Evolutionary conservation across 2,797 vertebrate species (phyloP).

Genomic region (Martes flavigula): DNA sequence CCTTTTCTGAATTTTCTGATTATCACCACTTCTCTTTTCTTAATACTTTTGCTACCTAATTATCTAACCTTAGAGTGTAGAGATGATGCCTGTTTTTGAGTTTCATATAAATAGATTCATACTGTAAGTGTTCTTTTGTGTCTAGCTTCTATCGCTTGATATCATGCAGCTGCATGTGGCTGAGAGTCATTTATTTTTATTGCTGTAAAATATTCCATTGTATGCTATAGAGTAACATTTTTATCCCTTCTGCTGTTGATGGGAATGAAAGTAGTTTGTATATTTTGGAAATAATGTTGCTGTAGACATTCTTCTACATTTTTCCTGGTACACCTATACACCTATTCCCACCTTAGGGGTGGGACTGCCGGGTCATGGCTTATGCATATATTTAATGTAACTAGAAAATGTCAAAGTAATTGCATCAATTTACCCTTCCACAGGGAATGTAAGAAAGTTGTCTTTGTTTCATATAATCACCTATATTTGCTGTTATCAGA

Average conservation of each 20-base stretch:
- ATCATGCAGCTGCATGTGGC: background rate
- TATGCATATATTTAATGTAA: background rate
- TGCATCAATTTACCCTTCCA: background rate
- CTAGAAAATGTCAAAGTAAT: background rate
- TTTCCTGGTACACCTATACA: background rate
- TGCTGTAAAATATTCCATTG: background rate
- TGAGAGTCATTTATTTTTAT: slow-evolving; percentile 12
- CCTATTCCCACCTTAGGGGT: background rate
- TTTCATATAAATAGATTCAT: background rate
- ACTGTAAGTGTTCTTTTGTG: background rate
- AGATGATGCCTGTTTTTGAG: background rate
- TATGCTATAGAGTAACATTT: background rate
- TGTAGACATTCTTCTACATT: background rate
- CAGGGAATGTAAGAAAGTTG: background rate
- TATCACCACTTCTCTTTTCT: background rate
- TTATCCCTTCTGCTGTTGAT: background rate
- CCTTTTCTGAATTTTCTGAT: background rate
- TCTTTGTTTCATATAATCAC: background rate
- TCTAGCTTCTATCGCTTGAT: background rate
- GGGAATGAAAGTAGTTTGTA: background rate
- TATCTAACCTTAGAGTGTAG: background rate
- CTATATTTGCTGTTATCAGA: background rate
- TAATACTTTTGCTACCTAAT: background rate
- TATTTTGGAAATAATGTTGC: background rate
- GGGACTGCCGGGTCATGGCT: background rate